A percentile compares a stretch with the other conserved stretches of the same genome.
phyloP scores from a whole-genome alignment of 2,888 invertebrate species.

The Drosophila maculinotata region DNA sequence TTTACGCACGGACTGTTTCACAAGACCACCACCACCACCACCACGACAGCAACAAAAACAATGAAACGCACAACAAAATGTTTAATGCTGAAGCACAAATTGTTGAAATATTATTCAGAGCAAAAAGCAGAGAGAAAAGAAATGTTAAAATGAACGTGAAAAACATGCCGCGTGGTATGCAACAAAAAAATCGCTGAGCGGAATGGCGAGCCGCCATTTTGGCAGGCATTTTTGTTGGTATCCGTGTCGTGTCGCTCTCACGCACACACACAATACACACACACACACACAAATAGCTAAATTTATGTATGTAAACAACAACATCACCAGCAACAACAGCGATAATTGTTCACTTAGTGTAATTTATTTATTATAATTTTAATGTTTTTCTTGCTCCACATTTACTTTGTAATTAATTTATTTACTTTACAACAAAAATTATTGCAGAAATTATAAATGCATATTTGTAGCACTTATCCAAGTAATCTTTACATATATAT shows the following conservation, averaged over 20 bases:
- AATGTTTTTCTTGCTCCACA: conserved; percentile 63
- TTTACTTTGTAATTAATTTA: conserved; percentile 69
- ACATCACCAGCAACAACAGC: conserved; percentile 37
- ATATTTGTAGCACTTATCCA: conserved; percentile 42
- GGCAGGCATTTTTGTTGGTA: conserved; percentile 39
- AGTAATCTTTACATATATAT: conserved; percentile 11
- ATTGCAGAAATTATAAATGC: conserved; percentile 37
- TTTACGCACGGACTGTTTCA: conserved; percentile 77
- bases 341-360: conserved; percentile 74
- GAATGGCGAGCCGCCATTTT: conserved; percentile 45
- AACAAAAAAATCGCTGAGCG: conserved; percentile 40
- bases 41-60: conserved; percentile 37
- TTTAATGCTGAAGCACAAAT: conserved; percentile 75
- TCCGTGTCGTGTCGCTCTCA: conserved; percentile 20
- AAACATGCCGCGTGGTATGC: conserved; percentile 34
- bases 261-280: conserved; percentile 22
- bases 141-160: conserved; percentile 34
- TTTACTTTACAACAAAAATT: conserved; percentile 37
- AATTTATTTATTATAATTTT: conserved; percentile 80
- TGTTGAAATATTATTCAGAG: conserved; percentile 55
- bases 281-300: conserved; percentile 55
- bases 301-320: conserved; percentile 57
- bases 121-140: conserved; percentile 40
- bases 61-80: conserved; percentile 54
- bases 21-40: conserved; percentile 61